A percentile compares a stretch with the other conserved stretches of the same genome.
These are phyloP conservation scores for Pluvianellus socialis DNA, from an alignment of 2,113 vertebrate species.

Conservation along the genomic window DNA sequence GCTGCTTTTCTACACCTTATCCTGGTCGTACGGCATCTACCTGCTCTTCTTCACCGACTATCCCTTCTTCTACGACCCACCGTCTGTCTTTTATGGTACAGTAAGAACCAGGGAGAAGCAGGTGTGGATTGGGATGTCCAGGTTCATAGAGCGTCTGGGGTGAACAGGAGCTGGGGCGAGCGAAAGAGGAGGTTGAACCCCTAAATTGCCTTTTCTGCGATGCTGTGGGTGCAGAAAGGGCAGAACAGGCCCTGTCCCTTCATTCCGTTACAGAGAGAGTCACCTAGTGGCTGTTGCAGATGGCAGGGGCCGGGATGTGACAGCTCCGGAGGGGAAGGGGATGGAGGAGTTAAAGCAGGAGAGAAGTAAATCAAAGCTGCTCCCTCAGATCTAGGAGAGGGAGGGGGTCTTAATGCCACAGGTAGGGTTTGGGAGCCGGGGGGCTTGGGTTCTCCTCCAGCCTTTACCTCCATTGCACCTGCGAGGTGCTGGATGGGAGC, in stretches of 20 bases:
- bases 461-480: background rate
- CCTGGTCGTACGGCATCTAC: constrained; percentile 91
- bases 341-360: background rate
- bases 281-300: background rate
- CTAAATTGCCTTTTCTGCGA: fast-evolving
- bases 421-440: background rate
- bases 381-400: background rate
- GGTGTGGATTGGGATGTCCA: background rate
- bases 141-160: fast-evolving
- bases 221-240: background rate
- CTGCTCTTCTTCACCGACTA: constrained; percentile 92
- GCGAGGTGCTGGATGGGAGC: background rate
- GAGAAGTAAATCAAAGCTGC: background rate
- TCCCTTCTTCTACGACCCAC: constrained; percentile 91
- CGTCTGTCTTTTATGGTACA: constrained; percentile 90
- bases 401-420: background rate
- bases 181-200: fast-evolving
- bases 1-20: constrained; percentile 90
- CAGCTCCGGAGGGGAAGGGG: background rate
- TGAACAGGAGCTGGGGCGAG: background rate
- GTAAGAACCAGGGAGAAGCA: background rate
- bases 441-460: background rate
- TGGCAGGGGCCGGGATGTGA: background rate
- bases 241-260: fast-evolving
- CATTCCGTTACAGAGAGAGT: background rate